phyloP scores from a whole-genome alignment of 1,140 invertebrate species.

The Ooceraea biroi region DNA sequence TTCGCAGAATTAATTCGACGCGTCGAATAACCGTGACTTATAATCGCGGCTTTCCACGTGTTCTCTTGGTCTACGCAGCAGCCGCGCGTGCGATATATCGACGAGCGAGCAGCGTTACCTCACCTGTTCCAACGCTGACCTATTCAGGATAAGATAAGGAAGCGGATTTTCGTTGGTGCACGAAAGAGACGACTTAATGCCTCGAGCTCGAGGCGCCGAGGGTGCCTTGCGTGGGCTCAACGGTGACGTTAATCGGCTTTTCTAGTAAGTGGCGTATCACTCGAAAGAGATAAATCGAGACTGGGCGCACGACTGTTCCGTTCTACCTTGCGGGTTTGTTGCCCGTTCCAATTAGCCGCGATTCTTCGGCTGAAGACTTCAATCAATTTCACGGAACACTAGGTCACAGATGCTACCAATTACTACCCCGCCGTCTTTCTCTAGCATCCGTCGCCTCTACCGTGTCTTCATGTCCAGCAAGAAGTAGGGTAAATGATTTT shows the following conservation, averaged over 20 bases:
- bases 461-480: constrained; percentile 66
- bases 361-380: constrained; percentile 76
- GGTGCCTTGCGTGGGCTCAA: constrained; percentile 47
- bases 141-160: background rate
- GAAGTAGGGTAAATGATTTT: constrained; percentile 74
- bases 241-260: constrained; percentile 62
- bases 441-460: constrained; percentile 56
- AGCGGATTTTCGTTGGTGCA: constrained; percentile 34
- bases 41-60: background rate
- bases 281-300: constrained; percentile 60
- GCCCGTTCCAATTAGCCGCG: constrained; percentile 73
- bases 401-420: constrained; percentile 81
- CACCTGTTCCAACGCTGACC: too few relatives aligned
- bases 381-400: constrained; percentile 79
- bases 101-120: too few relatives aligned
- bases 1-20: constrained; percentile 36
- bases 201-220: constrained; percentile 18
- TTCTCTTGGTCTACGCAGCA: too few relatives aligned
- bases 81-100: too few relatives aligned
- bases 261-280: constrained; percentile 57
- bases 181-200: constrained; percentile 38
- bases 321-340: constrained; percentile 68
- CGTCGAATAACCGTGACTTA: constrained; percentile 28
- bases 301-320: constrained; percentile 51
- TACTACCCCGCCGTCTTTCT: constrained; percentile 74